Conservation (phyloP, 2,113 vertebrate species). For the Talpa occidentalis region DNA sequence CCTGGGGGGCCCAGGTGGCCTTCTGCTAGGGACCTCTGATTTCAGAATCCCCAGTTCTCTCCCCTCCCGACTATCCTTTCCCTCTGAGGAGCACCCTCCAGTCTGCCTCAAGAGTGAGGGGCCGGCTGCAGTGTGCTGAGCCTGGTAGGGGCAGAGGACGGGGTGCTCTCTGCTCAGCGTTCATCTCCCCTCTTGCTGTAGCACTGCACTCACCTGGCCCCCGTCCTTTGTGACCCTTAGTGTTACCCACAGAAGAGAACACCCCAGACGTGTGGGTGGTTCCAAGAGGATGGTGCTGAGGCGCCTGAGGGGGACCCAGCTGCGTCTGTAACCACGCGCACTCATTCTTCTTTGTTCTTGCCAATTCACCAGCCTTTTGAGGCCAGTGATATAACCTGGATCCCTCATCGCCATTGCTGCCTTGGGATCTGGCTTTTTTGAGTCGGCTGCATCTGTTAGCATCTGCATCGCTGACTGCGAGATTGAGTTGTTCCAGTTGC, state of each 20-base stretch:
- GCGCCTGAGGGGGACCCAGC: too few species aligned
- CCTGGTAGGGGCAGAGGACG: not conserved
- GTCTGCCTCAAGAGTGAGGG: not conserved
- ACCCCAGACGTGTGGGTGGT: not conserved
- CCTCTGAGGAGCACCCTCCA: not conserved
- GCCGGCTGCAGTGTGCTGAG: not conserved
- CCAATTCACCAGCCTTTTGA: not conserved
- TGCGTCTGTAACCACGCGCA: not conserved
- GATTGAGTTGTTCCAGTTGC: not conserved
- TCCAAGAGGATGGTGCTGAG: too few species aligned
- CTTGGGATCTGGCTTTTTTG: not conserved
- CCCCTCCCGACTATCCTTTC: not conserved
- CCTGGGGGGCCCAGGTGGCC: too few species aligned
- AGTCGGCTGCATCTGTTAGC: not conserved
- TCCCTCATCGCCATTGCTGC: not conserved
- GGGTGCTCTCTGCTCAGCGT: not conserved
- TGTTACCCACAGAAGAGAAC: not conserved
- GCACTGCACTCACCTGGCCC: not conserved
- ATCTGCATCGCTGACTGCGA: not conserved
- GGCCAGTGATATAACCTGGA: not conserved
- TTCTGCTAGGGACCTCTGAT: not conserved
- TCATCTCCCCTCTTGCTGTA: not conserved
- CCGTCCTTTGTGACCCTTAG: not conserved
- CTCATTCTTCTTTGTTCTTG: not conserved
- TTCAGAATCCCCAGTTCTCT: not conserved